Conservation (phyloP, 2,888 invertebrate species). For the Lordiphosa andalusiaca region DNA sequence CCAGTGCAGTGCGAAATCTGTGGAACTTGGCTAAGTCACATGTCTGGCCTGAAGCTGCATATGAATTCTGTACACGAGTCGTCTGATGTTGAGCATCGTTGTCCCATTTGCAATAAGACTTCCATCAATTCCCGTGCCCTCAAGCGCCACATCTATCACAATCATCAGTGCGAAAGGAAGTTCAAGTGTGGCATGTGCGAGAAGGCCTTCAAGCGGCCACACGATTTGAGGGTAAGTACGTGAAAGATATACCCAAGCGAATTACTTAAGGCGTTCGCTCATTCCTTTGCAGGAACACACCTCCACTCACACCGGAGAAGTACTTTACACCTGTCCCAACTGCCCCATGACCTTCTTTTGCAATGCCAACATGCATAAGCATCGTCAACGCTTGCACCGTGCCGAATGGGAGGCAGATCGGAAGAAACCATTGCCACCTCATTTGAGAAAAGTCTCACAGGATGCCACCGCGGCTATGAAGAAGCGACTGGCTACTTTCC, state of each 20-base stretch:
- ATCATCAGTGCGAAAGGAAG: conserved; percentile 75
- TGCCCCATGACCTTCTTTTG: conserved; percentile 79
- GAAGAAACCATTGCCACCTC: conserved; percentile 73
- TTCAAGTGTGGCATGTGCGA: conserved; percentile 78
- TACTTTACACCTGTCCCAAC: conserved; percentile 78
- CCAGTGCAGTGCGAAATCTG: conserved; percentile 78
- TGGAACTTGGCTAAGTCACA: conserved; percentile 76
- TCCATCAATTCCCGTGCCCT: conserved; percentile 76
- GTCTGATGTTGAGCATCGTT: conserved; percentile 69
- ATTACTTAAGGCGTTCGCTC: too few species aligned
- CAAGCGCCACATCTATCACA: conserved; percentile 76
- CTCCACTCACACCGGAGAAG: conserved; percentile 78
- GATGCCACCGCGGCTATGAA: conserved; percentile 57
- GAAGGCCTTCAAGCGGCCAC: conserved; percentile 77
- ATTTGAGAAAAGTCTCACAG: conserved; percentile 70
- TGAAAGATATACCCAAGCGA: not conserved
- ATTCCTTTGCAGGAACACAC: conserved; percentile 72
- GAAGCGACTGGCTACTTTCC: conserved; percentile 44
- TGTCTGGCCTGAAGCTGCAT: conserved; percentile 75
- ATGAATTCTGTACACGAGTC: conserved; percentile 76
- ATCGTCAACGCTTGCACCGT: conserved; percentile 77
- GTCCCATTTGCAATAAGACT: conserved; percentile 76
- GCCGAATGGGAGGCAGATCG: conserved; percentile 77
- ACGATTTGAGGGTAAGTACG: conserved; percentile 69
- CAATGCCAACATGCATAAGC: conserved; percentile 79